Conservation (phyloP, 2,888 invertebrate genomes). For the Agonopterix alstromeriana region DNA sequence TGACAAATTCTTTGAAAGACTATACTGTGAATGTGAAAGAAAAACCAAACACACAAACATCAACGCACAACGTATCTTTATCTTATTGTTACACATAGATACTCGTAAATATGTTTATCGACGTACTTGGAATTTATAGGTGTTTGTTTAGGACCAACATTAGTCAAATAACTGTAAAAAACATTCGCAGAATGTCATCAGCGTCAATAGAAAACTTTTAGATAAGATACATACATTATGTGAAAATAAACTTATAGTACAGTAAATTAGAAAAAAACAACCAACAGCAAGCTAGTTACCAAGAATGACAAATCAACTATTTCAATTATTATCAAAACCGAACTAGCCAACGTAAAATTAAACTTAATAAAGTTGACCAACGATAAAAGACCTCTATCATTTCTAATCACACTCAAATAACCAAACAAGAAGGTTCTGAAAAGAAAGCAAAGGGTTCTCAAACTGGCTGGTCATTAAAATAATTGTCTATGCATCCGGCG, state of each 20-base stretch:
- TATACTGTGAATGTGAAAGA: too few relatives aligned
- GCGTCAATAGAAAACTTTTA: slow-evolving; percentile 19
- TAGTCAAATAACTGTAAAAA: slow-evolving; percentile 18
- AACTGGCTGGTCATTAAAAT: slow-evolving; percentile 56
- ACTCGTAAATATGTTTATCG: slow-evolving; percentile 27
- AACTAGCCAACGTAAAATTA: slow-evolving; percentile 14
- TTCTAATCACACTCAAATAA: slow-evolving; percentile 15
- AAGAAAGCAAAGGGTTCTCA: slow-evolving; percentile 41
- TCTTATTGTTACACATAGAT: slow-evolving; percentile 1
- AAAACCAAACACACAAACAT: too few relatives aligned
- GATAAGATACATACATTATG: too few relatives aligned
- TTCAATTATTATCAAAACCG: background rate
- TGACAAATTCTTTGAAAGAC: too few relatives aligned
- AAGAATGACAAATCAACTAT: too few relatives aligned
- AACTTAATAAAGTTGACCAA: slow-evolving; percentile 10
- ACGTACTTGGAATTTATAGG: slow-evolving; percentile 12
- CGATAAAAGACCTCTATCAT: slow-evolving; percentile 14
- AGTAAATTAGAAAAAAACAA: too few relatives aligned
- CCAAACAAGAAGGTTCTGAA: slow-evolving; percentile 15
- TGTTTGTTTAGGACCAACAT: slow-evolving; percentile 41
- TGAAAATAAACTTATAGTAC: too few relatives aligned
- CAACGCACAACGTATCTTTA: background rate
- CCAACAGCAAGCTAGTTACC: too few relatives aligned
- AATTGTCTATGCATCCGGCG: slow-evolving; percentile 63
- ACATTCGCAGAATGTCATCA: slow-evolving; percentile 39